Evolutionary conservation across 2,888 invertebrate species (phyloP).

Genomic region (Drosophila infuscata): DNA sequence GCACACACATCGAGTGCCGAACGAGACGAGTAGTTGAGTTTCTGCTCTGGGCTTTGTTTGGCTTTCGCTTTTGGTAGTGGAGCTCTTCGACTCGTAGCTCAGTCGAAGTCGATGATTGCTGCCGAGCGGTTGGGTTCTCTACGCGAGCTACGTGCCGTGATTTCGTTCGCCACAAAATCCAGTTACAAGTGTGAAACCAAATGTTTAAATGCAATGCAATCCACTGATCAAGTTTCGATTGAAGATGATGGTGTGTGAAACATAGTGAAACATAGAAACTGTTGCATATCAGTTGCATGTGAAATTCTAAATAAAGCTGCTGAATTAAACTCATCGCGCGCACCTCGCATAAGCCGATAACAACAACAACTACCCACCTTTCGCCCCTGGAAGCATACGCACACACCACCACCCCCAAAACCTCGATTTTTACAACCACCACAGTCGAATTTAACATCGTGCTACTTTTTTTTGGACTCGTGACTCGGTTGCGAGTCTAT

Average conservation of each 20-base stretch:
- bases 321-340: slow-evolving; percentile 52
- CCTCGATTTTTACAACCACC: slow-evolving; percentile 4
- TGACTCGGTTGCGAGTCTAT: slow-evolving; percentile 25
- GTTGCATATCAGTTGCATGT: slow-evolving; percentile 25
- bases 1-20: slow-evolving; percentile 17
- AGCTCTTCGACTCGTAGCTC: slow-evolving; percentile 60
- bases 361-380: not conserved
- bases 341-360: slow-evolving; percentile 46
- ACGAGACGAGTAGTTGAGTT: slow-evolving; percentile 19
- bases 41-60: slow-evolving; percentile 33
- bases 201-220: slow-evolving; percentile 35
- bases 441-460: slow-evolving; percentile 29
- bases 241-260: slow-evolving; percentile 29
- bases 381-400: slow-evolving; percentile 20
- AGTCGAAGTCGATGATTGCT: slow-evolving; percentile 84
- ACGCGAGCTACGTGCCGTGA: slow-evolving; percentile 47
- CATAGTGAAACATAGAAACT: slow-evolving; percentile 45
- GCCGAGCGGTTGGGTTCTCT: slow-evolving; percentile 82
- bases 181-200: slow-evolving; percentile 49
- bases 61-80: slow-evolving; percentile 46
- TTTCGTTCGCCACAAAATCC: slow-evolving; percentile 39
- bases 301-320: slow-evolving; percentile 32
- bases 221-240: slow-evolving; percentile 32
- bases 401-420: slow-evolving; percentile 2
- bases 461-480: slow-evolving; percentile 20